Evolutionary conservation across 2,888 invertebrate species (phyloP).

Genomic region (Marronus borbonicus): DNA sequence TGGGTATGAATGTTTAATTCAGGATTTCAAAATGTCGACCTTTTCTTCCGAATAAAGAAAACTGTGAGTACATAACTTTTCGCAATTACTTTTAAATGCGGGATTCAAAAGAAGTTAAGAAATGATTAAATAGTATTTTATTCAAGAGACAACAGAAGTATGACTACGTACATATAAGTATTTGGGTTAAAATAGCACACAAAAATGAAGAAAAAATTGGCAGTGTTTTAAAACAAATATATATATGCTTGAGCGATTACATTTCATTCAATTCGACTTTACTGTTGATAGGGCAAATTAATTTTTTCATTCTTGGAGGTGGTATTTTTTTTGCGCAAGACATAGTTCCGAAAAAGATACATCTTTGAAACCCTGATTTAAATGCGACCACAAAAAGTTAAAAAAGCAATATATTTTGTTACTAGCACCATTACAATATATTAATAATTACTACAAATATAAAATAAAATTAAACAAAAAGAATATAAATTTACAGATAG

Average conservation of each 20-base stretch:
- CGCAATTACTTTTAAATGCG: slow-evolving; percentile 7
- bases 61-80: slow-evolving; percentile 1
- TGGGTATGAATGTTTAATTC: slow-evolving; percentile 44
- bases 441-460: slow-evolving; percentile 55
- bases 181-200: slow-evolving; percentile 16
- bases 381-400: slow-evolving; percentile 56
- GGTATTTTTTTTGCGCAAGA: slow-evolving; percentile 11
- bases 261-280: slow-evolving; percentile 9
- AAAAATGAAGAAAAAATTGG: slow-evolving; percentile 12
- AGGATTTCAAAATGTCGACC: slow-evolving; percentile 47
- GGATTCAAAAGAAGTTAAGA: slow-evolving; percentile 30
- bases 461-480: slow-evolving; percentile 55
- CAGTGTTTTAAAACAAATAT: slow-evolving; percentile 34
- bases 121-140: slow-evolving; percentile 37
- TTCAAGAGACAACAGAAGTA: slow-evolving; percentile 36
- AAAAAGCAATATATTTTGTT: slow-evolving; percentile 61
- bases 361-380: slow-evolving; percentile 52
- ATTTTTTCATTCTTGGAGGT: slow-evolving; percentile 26
- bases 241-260: background rate
- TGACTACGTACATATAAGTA: slow-evolving; percentile 38
- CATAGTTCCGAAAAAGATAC: slow-evolving; percentile 18
- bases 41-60: slow-evolving; percentile 3
- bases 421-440: slow-evolving; percentile 66
- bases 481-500: slow-evolving; percentile 54
- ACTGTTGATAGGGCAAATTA: slow-evolving; percentile 17